Conservation (phyloP, 2,888 invertebrate species). For the Mythimna impura region DNA sequence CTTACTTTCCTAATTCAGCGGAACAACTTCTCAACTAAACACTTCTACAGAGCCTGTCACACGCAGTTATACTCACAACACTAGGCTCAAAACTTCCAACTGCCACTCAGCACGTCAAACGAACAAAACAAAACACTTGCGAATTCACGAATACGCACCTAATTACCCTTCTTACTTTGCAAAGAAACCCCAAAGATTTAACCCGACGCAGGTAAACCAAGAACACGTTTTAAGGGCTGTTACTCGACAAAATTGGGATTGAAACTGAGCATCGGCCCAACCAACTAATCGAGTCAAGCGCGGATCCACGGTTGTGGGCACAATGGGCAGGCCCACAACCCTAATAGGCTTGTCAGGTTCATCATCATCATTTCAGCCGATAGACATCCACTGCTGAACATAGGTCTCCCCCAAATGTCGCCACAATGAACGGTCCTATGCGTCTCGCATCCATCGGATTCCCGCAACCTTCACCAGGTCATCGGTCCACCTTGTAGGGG, state of each 20-base stretch:
- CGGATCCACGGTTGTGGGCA: too few species aligned
- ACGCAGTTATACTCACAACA: background rate
- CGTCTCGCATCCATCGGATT: too few species aligned
- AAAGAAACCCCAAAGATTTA: constrained; percentile 60
- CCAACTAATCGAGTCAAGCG: background rate
- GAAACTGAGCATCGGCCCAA: constrained; percentile 51
- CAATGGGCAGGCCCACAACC: too few species aligned
- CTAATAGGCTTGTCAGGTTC: too few species aligned
- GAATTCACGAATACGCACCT: constrained; percentile 31
- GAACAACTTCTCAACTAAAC: background rate
- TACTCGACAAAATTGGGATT: constrained; percentile 56
- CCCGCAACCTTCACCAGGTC: too few species aligned
- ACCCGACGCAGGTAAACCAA: constrained; percentile 51
- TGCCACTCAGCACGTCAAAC: background rate
- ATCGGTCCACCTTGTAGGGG: too few species aligned
- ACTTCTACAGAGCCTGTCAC: background rate
- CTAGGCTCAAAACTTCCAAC: background rate
- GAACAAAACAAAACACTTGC: constrained; percentile 25
- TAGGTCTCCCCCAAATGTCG: too few species aligned
- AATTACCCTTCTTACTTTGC: constrained; percentile 51
- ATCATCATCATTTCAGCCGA: too few species aligned
- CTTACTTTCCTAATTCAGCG: background rate
- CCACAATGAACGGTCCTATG: too few species aligned
- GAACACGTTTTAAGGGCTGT: constrained; percentile 49
- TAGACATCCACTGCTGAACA: too few species aligned